Conservation (phyloP, 2,797 vertebrate genomes). For the Acanthopagrus latus region DNA sequence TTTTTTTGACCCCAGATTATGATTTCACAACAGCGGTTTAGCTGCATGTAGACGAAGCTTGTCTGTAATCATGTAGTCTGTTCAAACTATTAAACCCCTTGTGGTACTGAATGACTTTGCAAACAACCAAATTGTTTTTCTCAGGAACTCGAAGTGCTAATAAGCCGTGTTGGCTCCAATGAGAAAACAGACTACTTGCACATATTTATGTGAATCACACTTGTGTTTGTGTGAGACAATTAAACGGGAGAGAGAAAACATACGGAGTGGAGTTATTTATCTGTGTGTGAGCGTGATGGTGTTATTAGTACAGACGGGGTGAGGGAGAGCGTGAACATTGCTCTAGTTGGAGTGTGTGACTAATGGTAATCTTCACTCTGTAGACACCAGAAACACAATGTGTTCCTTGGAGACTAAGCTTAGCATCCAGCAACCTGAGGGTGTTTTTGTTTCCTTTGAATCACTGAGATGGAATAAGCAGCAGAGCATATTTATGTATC, state of each 20-base stretch:
- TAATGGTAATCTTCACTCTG: slow-evolving; percentile 39
- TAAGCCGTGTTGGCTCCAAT: slow-evolving; percentile 8
- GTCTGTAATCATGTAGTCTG: no score
- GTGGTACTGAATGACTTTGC: no score
- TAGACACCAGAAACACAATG: slow-evolving; percentile 18
- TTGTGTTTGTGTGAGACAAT: slow-evolving; percentile 17
- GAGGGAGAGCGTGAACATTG: not conserved
- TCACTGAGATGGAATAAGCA: not conserved
- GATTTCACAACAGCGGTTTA: no score
- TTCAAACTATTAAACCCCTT: no score
- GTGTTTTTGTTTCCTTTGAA: not conserved
- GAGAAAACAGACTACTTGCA: slow-evolving; percentile 4
- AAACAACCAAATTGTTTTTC: not conserved
- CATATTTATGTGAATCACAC: slow-evolving; percentile 2
- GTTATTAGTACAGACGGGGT: slow-evolving; percentile 37
- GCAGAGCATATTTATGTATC: slow-evolving; percentile 14
- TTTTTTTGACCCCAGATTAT: no score
- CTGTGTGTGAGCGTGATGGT: slow-evolving; percentile 21
- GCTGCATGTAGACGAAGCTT: no score
- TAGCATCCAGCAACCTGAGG: not conserved
- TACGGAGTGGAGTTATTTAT: slow-evolving; percentile 4
- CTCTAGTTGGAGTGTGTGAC: slow-evolving; percentile 18
- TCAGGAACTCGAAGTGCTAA: not conserved
- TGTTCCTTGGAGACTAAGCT: slow-evolving; percentile 1
- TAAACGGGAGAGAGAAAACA: slow-evolving; percentile 11